phyloP scores from a whole-genome alignment of 2,113 vertebrate genomes.

The Melanerpes formicivorus region DNA sequence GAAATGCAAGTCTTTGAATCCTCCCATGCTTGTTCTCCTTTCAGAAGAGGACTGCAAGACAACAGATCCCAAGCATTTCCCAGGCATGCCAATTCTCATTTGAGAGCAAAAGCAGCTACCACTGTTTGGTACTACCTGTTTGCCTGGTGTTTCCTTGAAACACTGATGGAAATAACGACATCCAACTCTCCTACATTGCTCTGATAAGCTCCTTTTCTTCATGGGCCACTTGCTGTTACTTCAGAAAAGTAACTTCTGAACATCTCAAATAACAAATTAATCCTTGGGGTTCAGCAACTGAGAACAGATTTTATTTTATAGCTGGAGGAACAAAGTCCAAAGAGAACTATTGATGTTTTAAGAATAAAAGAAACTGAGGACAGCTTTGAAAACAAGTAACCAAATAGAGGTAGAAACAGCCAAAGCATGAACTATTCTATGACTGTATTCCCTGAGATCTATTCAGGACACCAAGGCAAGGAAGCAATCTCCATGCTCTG shows the following conservation, averaged over 20 bases:
- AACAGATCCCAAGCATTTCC: background rate
- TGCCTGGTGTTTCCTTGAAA: background rate
- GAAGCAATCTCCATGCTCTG: background rate
- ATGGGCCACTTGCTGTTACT: background rate
- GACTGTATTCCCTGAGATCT: background rate
- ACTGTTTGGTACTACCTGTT: no score
- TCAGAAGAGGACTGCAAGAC: accelerated
- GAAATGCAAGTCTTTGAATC: background rate
- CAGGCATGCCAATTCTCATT: accelerated
- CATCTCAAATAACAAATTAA: background rate
- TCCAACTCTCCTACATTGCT: background rate
- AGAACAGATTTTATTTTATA: background rate
- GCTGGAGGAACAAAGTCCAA: background rate
- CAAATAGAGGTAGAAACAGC: background rate
- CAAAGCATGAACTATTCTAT: background rate
- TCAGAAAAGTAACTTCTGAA: background rate
- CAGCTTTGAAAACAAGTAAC: background rate
- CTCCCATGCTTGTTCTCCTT: background rate
- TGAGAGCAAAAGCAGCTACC: background rate
- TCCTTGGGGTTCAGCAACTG: background rate
- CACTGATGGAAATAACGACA: background rate
- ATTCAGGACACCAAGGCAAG: background rate
- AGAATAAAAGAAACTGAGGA: background rate
- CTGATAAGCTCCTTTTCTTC: background rate
- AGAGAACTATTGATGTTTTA: background rate